Percentiles rank a stretch among this genome's conserved stretches.
These are phyloP conservation scores for Leucopsar rothschildi DNA, from an alignment of 2,113 vertebrate species.

Conservation along the genomic window DNA sequence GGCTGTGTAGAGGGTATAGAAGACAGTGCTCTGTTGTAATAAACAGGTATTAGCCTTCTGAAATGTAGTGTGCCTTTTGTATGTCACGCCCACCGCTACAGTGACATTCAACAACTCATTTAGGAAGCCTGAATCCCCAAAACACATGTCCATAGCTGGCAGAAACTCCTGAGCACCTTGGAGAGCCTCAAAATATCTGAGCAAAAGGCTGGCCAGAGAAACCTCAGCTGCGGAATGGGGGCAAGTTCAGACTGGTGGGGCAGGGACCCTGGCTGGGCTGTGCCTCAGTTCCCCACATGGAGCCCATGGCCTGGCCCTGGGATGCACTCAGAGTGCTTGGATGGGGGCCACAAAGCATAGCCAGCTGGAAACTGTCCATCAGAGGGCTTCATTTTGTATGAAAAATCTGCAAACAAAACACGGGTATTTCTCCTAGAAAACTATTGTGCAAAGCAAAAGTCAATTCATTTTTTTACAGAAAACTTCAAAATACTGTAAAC, in stretches of 20 bases:
- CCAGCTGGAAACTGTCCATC: neutral
- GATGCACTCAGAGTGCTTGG: neutral
- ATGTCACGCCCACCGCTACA: no score
- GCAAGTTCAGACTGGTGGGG: neutral
- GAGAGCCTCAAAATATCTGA: neutral
- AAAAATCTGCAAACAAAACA: neutral
- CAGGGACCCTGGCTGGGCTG: neutral
- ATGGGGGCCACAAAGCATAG: neutral
- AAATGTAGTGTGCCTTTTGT: no score
- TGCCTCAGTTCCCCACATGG: neutral
- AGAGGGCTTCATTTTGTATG: neutral
- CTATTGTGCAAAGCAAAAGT: neutral
- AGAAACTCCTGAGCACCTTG: neutral
- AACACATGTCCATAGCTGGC: neutral
- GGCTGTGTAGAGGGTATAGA: no score
- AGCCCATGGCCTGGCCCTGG: neutral
- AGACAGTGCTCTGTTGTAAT: no score
- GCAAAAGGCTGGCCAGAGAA: neutral
- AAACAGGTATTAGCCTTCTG: no score
- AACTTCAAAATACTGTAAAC: neutral
- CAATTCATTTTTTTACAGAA: neutral
- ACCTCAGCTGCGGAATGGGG: neutral
- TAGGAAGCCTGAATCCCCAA: neutral
- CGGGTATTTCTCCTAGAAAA: neutral
- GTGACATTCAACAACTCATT: neutral